Base-by-base conservation (phyloP, 2,888 invertebrate genomes). In the Ornithoptera alexandrae region DNA sequence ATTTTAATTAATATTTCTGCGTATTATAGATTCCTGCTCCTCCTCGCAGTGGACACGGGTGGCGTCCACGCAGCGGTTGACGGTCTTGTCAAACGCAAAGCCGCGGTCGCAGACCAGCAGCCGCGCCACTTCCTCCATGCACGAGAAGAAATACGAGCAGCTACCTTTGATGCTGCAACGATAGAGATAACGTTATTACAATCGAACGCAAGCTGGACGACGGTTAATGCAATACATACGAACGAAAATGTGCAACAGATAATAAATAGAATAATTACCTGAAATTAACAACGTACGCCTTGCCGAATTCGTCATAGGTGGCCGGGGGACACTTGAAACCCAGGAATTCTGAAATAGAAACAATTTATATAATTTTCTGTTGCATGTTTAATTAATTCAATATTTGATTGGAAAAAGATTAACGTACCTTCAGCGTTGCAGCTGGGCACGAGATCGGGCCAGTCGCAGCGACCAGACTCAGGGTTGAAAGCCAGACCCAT, bases 401-500 rank as follows among this genome's bases (percentile, higher is more conserved):
- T 24, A 20, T 15, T 15, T 67, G 65, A 30, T 24, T 36, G 5
- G n/a, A 24, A 24, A 3, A 42, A 59, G 18, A 46, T 46, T 46
- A 50, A 70, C 73, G 20, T 76, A 87, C 90, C 95, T 94, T 81
- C 79, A 73, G 76, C 74, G 36, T 97, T 94, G 81, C 97, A 97
- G 63, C 94, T 93, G 1, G 94, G 81, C 0, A 97, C 96, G 78
- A 94, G 93, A 83, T 97, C 97, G 4, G 97, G 96, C 97, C 97
- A 97, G 78, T 97, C 96, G 80, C 97, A 97, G 62, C 94, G 94
- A 73, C 95, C 95, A 18, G 90, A 93, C 6, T 93, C 93, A 36
- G 94, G 91, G 83, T 95, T 95, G 89, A 95, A 97, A 12, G 96
- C 97, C 72, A 97, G 89, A 46, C 97, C 97, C 79, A 95, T 94